A percentile compares a stretch with the other conserved stretches of the same genome.
phyloP scores from a whole-genome alignment of 2,113 vertebrate genomes.

The Pagrus major region DNA sequence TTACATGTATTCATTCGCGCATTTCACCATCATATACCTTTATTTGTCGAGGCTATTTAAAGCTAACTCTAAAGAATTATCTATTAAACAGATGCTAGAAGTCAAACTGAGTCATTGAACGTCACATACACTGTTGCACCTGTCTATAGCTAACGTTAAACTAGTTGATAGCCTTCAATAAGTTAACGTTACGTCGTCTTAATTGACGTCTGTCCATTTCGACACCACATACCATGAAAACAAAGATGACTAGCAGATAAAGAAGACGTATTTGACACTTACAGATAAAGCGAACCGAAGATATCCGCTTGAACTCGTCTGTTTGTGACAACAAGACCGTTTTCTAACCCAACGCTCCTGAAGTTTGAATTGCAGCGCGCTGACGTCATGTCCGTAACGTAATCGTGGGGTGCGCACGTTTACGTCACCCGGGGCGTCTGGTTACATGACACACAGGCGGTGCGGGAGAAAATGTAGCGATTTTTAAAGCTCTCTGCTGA shows the following conservation, averaged over 20 bases:
- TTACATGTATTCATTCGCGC: background rate
- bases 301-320: background rate
- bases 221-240: background rate
- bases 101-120: background rate
- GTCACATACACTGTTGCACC: background rate
- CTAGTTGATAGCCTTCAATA: background rate
- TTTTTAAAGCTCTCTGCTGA: background rate
- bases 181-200: background rate
- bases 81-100: background rate
- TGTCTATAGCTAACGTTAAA: background rate
- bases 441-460: background rate
- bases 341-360: conserved; percentile 55
- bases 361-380: conserved; percentile 77
- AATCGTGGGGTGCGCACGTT: background rate
- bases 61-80: background rate
- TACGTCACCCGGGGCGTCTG: rapidly evolving
- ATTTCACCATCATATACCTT: background rate
- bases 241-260: background rate
- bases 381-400: conserved; percentile 62
- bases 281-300: background rate
- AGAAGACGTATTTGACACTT: conserved; percentile 29
- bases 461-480: rapidly evolving
- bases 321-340: conserved; percentile 26
- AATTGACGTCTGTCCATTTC: background rate
- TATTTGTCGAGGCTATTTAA: background rate